Percentiles rank a stretch among this genome's conserved stretches.
Evolutionary conservation across 2,888 invertebrate genomes (phyloP).

Genomic region (Sycophila texana): DNA sequence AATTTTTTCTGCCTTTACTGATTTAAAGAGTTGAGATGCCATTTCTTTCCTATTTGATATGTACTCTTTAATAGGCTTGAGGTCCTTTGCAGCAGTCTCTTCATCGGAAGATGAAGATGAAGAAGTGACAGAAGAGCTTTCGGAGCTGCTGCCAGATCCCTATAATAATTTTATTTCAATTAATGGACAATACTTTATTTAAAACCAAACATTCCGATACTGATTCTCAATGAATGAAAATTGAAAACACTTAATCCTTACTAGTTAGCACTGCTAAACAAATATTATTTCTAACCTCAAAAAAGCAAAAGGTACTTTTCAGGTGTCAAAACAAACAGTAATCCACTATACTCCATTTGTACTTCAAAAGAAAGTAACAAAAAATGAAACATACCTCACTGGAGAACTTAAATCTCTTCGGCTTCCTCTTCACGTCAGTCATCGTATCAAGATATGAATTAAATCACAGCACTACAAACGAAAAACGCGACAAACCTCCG

Average conservation of each 20-base stretch:
- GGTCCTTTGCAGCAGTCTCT: slow-evolving; percentile 67
- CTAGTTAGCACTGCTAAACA: too few species aligned
- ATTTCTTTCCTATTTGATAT: slow-evolving; percentile 68
- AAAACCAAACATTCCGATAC: background rate
- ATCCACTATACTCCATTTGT: background rate
- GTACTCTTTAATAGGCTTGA: slow-evolving; percentile 73
- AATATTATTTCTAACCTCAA: slow-evolving; percentile 6
- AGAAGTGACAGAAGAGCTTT: slow-evolving; percentile 75
- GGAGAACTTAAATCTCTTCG: slow-evolving; percentile 36
- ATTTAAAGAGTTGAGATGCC: slow-evolving; percentile 71
- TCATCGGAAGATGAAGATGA: slow-evolving; percentile 70
- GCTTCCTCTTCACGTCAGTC: slow-evolving; percentile 31
- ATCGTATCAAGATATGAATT: slow-evolving; percentile 17
- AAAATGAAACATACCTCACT: slow-evolving; percentile 47
- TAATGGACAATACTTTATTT: background rate
- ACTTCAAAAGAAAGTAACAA: background rate
- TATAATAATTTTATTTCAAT: slow-evolving; percentile 44
- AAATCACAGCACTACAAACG: background rate
- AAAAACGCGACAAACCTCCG: background rate
- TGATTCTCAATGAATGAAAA: too few species aligned
- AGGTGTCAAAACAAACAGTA: background rate
- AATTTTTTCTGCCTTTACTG: slow-evolving; percentile 72
- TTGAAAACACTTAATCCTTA: background rate
- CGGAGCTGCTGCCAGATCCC: slow-evolving; percentile 57
- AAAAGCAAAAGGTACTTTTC: background rate